phyloP scores from a whole-genome alignment of 2,888 invertebrate genomes.

The Crepidodera aurea region DNA sequence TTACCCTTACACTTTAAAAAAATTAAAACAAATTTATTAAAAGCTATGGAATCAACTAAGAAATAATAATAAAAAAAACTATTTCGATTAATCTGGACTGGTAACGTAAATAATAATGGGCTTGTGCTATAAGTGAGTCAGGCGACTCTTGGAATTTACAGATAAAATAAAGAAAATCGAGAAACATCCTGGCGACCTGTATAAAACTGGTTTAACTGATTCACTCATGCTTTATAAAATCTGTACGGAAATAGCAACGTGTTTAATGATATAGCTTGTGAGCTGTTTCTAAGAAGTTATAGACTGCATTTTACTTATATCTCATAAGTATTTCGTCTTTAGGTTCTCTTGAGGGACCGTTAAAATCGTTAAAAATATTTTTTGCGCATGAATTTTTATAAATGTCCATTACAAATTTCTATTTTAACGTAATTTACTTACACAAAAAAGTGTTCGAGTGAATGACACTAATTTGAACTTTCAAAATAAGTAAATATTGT shows the following conservation, averaged over 20 bases:
- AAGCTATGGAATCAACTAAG: no score
- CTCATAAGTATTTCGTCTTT: not conserved
- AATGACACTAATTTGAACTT: no score
- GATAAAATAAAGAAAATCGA: slow-evolving; percentile 29
- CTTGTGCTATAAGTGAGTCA: slow-evolving; percentile 17
- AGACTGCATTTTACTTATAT: slow-evolving; percentile 20
- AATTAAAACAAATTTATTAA: no score
- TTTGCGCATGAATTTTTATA: no score
- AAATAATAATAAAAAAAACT: no score
- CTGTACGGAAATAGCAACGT: slow-evolving; percentile 39
- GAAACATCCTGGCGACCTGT: slow-evolving; percentile 33
- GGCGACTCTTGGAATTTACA: slow-evolving; percentile 20
- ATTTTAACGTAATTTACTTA: no score
- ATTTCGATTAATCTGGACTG: no score
- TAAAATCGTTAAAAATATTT: no score
- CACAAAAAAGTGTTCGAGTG: no score
- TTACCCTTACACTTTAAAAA: no score
- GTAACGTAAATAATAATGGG: not conserved
- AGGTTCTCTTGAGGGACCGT: not conserved
- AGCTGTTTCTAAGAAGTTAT: slow-evolving; percentile 31
- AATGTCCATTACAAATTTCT: no score
- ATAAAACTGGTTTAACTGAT: slow-evolving; percentile 40
- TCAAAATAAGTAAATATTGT: no score
- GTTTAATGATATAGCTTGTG: slow-evolving; percentile 35
- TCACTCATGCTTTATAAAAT: slow-evolving; percentile 34